Evolutionary conservation across 2,113 vertebrate genomes (phyloP), one percentile per base, ranked within the genome.

Genomic region (Centropus bengalensis): DNA sequence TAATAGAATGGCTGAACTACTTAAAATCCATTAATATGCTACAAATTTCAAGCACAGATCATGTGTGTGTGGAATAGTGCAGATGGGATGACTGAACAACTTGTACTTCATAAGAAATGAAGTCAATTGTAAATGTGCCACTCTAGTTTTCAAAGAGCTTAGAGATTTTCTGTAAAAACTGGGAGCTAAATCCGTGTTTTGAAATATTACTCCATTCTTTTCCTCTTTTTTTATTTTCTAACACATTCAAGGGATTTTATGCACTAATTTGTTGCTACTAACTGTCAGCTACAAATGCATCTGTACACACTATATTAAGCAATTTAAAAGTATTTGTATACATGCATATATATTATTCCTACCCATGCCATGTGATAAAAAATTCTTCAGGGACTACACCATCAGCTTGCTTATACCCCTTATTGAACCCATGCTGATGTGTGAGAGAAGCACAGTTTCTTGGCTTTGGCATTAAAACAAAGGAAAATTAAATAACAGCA

Each of bases 1-100:
- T 96, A 96, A 97, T 97, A 93, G 96, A 96, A 86, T 74, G 73
- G 82, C 91, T 98, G 97, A 97, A 96, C 68, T 71, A 86, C 89
- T 97, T 96, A 88, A 92, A 68, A 86, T 94, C 88, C 94, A 91
- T 94, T 96, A 95, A 95, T 82, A 92, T 28, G 33, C 60, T 80
- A 95, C 86, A 94, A 92, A 90, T 88, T 94, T 88, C 59, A 92
- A 73, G 55, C 8, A 60, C 75, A 89, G 86, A 73, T 89, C 70
- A 27, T 58, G 58, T 62, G 71, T 26, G 22, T 78, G 56, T 47
- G 70, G 84, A 77, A 54, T 64, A 90, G 38, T 17, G 33, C 58
- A 83, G 47, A 66, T 73, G 51, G 59, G 36, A 52, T 86, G 82
- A 54, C 67, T 22, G 38, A 91, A 77, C 47, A 86, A 30, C 38